Base-by-base conservation (phyloP, 2,113 vertebrate species). In the Strix uralensis region DNA sequence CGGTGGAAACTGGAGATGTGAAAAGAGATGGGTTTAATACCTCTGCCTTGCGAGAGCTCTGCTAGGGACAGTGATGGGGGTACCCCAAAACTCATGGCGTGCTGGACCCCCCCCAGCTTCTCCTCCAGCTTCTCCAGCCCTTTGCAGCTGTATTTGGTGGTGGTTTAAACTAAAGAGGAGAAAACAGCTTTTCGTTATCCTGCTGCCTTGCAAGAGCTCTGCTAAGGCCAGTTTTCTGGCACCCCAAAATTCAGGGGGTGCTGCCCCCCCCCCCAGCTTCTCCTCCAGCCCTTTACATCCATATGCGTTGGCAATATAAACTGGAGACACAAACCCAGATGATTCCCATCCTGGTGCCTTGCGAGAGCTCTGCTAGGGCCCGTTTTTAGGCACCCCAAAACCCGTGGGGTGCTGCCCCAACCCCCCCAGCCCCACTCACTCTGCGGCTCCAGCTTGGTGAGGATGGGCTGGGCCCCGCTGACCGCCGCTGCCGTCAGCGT, bases 371-470 rank as follows among this genome's bases (percentile, higher is more conserved):
- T 15, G 15, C 47, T 7, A 18, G 40, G 20, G 52, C 19, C 20
- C 8, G 15, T 5, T 29, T 11, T 11, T 4, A 15, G 18, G 20
- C 5, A 27, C 42, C 51, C 51, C 59, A 38, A 57, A 15, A 3
- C 29, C 13, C 9, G 7, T 1, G 47, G 27, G 14, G 26, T 54
- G 73, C 59, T 40, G 8, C 8, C 5, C 70, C 46, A 38, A 38
- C 38, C 44, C 16, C 18, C 20, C 36, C 36, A 7, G 5, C 62
- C 7, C 7, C 78, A 98, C 99, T 97, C 91, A 99, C 99, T 96
- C 94, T 99, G 99, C 3, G 99, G 99, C 84, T 99, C 99, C 89
- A 99, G 98, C 26, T 98, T 98, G 96, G 98, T 97, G 91, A 99
- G 90, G 62, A 99, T 93, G 67, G 99, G 99, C 92, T 99, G 99